These are phyloP conservation scores for Circaetus cinerascens DNA, from an alignment of 2,113 vertebrate genomes.

Conservation along the genomic window DNA sequence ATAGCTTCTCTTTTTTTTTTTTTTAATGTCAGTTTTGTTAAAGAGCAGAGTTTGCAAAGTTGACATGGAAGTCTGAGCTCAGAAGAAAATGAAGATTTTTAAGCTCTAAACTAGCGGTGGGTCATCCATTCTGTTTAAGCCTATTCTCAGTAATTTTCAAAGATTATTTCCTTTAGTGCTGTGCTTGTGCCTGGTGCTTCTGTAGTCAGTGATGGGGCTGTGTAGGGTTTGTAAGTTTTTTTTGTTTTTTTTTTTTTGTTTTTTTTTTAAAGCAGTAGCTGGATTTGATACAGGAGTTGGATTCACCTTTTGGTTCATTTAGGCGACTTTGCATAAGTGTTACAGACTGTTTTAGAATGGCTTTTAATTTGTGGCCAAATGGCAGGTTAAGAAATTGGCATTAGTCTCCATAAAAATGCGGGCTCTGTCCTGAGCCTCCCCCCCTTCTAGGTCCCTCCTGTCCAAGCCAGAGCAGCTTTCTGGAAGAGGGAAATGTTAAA, in stretches of 20 bases:
- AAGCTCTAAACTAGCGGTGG: neutral
- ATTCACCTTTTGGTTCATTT: neutral
- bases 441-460: neutral
- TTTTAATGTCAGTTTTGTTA: constrained; percentile 29
- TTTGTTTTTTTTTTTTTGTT: neutral
- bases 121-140: neutral
- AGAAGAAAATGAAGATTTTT: neutral
- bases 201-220: neutral
- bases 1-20: constrained; percentile 2
- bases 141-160: neutral
- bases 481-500: neutral
- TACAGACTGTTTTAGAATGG: neutral
- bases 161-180: neutral
- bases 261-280: neutral
- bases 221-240: neutral
- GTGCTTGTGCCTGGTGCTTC: neutral
- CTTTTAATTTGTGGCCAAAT: neutral
- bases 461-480: neutral
- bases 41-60: constrained; percentile 1
- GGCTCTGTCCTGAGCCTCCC: neutral
- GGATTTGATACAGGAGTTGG: neutral
- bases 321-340: neutral
- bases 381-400: neutral
- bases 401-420: neutral
- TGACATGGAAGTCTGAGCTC: neutral